Evolutionary conservation across 2,888 invertebrate genomes (phyloP).

Genomic region (Mystacides longicornis): DNA sequence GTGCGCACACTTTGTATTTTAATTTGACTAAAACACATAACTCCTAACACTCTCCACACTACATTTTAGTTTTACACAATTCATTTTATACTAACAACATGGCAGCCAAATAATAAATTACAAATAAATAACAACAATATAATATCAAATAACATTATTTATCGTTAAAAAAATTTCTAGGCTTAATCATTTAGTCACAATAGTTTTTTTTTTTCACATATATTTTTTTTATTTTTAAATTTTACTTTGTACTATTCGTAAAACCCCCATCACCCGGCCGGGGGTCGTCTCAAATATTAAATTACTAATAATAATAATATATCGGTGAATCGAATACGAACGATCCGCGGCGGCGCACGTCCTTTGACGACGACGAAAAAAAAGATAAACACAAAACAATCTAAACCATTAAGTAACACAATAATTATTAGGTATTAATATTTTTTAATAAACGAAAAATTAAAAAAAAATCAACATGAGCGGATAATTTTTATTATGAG

Average conservation of each 20-base stretch:
- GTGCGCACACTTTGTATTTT: conserved; percentile 7
- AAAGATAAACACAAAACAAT: too few relatives aligned
- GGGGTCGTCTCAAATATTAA: background rate
- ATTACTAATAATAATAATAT: background rate
- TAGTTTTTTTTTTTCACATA: conserved; percentile 3
- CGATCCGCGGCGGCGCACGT: background rate
- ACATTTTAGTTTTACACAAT: too few relatives aligned
- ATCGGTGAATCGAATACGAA: background rate
- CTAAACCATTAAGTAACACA: too few relatives aligned
- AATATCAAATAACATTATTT: conserved; percentile 6
- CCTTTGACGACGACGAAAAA: background rate
- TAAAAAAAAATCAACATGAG: background rate
- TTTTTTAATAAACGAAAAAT: background rate
- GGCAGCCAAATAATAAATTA: conserved; percentile 21
- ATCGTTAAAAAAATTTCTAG: conserved; percentile 20
- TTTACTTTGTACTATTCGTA: conserved; percentile 4
- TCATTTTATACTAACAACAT: conserved; percentile 17
- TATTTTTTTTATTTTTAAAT: conserved; percentile 23
- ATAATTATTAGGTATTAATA: background rate
- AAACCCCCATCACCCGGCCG: background rate
- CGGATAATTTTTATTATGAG: too few relatives aligned
- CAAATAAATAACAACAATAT: conserved; percentile 2
- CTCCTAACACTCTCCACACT: too few relatives aligned
- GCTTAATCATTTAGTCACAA: conserved; percentile 26
- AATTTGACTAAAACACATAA: background rate